These are phyloP conservation scores for Phasianus colchicus DNA, from an alignment of 2,113 vertebrate species.

Conservation along the genomic window DNA sequence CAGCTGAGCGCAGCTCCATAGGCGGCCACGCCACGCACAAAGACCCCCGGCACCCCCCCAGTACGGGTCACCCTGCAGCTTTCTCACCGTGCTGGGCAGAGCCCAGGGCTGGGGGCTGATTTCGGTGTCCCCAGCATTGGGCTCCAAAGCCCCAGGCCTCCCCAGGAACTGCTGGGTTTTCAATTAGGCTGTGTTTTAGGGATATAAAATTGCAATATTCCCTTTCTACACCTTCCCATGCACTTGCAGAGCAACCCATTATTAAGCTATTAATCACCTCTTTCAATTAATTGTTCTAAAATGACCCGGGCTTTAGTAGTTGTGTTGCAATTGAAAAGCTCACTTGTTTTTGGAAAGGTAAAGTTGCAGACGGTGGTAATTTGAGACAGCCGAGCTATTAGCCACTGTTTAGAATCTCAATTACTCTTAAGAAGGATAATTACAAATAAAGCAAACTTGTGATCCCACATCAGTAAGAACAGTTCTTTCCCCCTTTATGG, in stretches of 20 bases:
- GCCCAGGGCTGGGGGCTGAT: slow-evolving; percentile 14
- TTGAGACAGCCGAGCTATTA: slow-evolving; percentile 78
- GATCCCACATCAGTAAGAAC: slow-evolving; percentile 69
- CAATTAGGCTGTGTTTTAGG: slow-evolving; percentile 69
- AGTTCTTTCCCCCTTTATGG: slow-evolving; percentile 63
- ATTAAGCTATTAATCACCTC: slow-evolving; percentile 85
- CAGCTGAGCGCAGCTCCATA: fast-evolving
- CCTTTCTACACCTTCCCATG: slow-evolving; percentile 21
- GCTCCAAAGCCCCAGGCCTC: slow-evolving; percentile 18
- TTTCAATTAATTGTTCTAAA: slow-evolving; percentile 82
- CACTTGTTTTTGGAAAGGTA: slow-evolving; percentile 78
- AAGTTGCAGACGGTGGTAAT: slow-evolving; percentile 75
- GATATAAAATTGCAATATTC: slow-evolving; percentile 66
- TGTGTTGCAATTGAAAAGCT: slow-evolving; percentile 75
- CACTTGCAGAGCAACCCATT: slow-evolving; percentile 77
- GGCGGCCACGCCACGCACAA: neutral
- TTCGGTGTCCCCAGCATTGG: slow-evolving; percentile 13
- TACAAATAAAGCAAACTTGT: slow-evolving; percentile 83
- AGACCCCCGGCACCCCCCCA: neutral
- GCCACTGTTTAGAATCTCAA: slow-evolving; percentile 82
- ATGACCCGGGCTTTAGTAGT: slow-evolving; percentile 72
- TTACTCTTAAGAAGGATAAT: slow-evolving; percentile 81
- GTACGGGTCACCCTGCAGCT: too few species aligned
- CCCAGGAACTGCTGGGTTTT: slow-evolving; percentile 38
- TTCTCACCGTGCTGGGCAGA: too few species aligned